These are phyloP conservation scores for Cataglyphis altisquamis DNA, from an alignment of 2,888 invertebrate species.

Conservation along the genomic window DNA sequence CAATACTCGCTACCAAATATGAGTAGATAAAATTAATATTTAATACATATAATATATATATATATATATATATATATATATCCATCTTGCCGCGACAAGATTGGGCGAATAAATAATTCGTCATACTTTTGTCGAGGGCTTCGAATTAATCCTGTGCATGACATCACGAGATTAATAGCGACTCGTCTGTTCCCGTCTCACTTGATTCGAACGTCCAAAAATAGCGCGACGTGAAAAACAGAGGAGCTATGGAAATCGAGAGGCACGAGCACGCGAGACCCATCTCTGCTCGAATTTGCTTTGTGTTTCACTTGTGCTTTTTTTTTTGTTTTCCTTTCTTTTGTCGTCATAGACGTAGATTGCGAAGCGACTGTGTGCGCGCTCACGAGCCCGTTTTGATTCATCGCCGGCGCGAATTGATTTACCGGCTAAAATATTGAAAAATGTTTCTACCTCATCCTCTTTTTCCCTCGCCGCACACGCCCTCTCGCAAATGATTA, in stretches of 20 bases:
- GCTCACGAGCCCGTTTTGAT: slow-evolving; percentile 38
- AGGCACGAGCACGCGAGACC: background rate
- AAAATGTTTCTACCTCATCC: slow-evolving; percentile 13
- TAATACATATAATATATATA: background rate
- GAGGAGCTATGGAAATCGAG: slow-evolving; percentile 9
- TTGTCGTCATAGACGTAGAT: slow-evolving; percentile 49
- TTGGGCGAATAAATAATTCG: slow-evolving; percentile 37
- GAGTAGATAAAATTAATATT: background rate
- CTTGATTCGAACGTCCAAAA: slow-evolving; percentile 46
- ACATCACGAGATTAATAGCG: slow-evolving; percentile 64
- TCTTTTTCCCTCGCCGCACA: background rate
- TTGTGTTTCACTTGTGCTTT: slow-evolving; percentile 4
- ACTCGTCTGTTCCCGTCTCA: slow-evolving; percentile 56
- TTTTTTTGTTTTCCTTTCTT: background rate
- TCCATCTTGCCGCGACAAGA: background rate
- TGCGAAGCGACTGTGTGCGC: background rate
- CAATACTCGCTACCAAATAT: background rate
- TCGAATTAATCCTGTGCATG: slow-evolving; percentile 43
- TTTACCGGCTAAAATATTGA: slow-evolving; percentile 44
- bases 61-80: too few species aligned
- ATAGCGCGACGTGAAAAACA: slow-evolving; percentile 39
- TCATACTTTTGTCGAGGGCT: slow-evolving; percentile 42
- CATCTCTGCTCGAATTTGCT: slow-evolving; percentile 19
- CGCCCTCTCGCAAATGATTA: slow-evolving; percentile 22
- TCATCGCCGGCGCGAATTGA: slow-evolving; percentile 59